Evolutionary conservation across 2,888 invertebrate genomes (phyloP), one percentile per base, ranked within the genome.

Genomic region (Flexamia atlantica): DNA sequence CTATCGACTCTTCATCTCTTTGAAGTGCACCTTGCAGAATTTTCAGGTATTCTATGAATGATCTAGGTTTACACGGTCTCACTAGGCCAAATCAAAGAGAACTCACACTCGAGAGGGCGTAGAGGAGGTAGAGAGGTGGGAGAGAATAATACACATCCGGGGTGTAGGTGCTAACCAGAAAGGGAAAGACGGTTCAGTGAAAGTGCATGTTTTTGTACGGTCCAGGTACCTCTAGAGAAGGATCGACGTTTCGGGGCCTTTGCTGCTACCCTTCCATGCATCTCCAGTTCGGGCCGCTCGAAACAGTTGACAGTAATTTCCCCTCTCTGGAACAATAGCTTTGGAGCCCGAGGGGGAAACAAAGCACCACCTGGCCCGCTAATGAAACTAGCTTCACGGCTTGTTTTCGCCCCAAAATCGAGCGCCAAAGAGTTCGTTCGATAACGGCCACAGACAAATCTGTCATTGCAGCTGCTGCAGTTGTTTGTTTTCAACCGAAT

Each of bases 291-390:
- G 30, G 76, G 25, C 76, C 23, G 74, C 46, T 76, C 50, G 76
- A 79, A 57, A 79, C 79, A 79, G 79, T 79, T 79, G 79, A 79
- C 79, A 79, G 79, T 79, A 79, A 79, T 79, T 79, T 79, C 79
- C 79, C 79, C 79, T 57, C 57, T 9, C 12, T 57, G 79, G 79
- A 79, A 79, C 79, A 79, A 79, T 79, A 32, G 79, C 20, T 30
- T 20, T 20, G 57, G 50, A 17, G 17, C 50, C 46, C 28, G n/a
- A 57, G 32, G 79, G 64, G 64, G 28, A 64, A 53, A 53, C 53
- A 79, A 79, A 57, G 36, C 53, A 28, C 53, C 53, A 53, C 79
- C 57, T 53, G 79, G 53, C 32, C 30, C 36, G 57, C 79, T 79
- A 79, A 79, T 79, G 79, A 79, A 79, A 79, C 79, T 57, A 79